These are phyloP conservation scores for Hemiprocne comata DNA, from an alignment of 2,113 vertebrate species.

Conservation along the genomic window DNA sequence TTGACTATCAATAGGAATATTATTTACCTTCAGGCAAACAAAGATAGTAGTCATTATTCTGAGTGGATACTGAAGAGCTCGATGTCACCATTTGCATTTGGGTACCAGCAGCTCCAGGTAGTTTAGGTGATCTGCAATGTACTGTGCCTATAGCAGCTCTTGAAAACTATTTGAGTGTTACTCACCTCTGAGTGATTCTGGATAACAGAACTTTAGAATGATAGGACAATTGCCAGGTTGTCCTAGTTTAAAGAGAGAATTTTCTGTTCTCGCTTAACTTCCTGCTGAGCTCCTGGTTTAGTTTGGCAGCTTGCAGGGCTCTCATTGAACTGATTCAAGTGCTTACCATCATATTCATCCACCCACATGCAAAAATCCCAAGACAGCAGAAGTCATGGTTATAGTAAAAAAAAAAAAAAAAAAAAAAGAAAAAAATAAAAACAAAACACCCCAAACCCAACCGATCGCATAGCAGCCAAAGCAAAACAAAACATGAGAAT, in stretches of 20 bases:
- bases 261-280: background rate
- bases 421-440: background rate
- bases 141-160: background rate
- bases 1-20: background rate
- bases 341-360: background rate
- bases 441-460: background rate
- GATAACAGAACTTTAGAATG: background rate
- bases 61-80: background rate
- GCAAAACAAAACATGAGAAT: background rate
- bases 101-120: background rate
- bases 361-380: background rate
- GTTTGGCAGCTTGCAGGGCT: constrained; percentile 9
- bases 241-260: no score
- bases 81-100: background rate
- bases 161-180: background rate
- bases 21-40: background rate
- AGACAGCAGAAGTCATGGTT: background rate
- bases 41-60: background rate
- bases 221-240: no score
- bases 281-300: constrained; percentile 16
- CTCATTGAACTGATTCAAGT: background rate
- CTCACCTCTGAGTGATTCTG: background rate
- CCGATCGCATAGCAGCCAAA: background rate
- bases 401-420: background rate
- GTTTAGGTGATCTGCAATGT: background rate